phyloP scores from a whole-genome alignment of 2,888 invertebrate genomes.

The Ferrisia virgata region DNA sequence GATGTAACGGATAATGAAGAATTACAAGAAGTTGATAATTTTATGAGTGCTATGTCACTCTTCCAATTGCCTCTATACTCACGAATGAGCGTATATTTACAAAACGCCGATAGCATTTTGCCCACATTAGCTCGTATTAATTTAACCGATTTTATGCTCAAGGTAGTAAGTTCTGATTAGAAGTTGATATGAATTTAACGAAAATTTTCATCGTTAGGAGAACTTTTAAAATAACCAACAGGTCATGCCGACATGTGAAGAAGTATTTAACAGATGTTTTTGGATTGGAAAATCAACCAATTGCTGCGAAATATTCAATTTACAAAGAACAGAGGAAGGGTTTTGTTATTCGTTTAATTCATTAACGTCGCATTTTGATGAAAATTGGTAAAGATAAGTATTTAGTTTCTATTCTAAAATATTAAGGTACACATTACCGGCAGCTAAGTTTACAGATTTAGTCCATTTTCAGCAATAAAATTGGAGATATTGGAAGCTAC shows the following conservation, averaged over 20 bases:
- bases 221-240: slow-evolving; percentile 16
- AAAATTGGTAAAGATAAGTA: slow-evolving; percentile 47
- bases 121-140: slow-evolving; percentile 48
- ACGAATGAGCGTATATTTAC: slow-evolving; percentile 48
- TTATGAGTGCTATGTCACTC: slow-evolving; percentile 48
- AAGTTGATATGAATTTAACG: neutral
- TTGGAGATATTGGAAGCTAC: slow-evolving; percentile 36
- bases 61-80: slow-evolving; percentile 50
- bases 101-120: slow-evolving; percentile 47
- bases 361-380: slow-evolving; percentile 48
- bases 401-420: neutral
- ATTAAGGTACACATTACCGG: neutral
- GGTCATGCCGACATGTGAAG: slow-evolving; percentile 50
- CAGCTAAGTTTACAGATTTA: neutral
- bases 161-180: slow-evolving; percentile 43
- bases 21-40: slow-evolving; percentile 45
- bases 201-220: neutral
- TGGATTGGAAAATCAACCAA: slow-evolving; percentile 50
- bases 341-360: slow-evolving; percentile 52
- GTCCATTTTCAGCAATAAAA: slow-evolving; percentile 4
- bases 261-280: slow-evolving; percentile 50
- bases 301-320: slow-evolving; percentile 50
- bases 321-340: slow-evolving; percentile 51
- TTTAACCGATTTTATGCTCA: slow-evolving; percentile 50
- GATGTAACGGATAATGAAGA: slow-evolving; percentile 15